phyloP scores from a whole-genome alignment of 1,140 invertebrate genomes.

The Harpegnathos saltator region DNA sequence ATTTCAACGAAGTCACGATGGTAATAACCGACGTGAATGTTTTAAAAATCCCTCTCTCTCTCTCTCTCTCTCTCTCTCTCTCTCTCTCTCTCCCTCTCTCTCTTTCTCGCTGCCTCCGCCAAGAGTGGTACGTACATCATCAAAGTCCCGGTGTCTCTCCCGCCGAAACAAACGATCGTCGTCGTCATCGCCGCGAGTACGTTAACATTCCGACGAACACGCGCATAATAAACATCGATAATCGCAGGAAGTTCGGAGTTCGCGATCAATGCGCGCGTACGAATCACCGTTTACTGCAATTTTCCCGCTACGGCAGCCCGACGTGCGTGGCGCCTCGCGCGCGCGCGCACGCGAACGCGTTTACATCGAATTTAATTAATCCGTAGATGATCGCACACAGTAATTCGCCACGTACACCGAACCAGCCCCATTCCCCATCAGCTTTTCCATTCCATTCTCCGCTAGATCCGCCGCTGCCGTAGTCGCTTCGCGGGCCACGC shows the following conservation, averaged over 20 bases:
- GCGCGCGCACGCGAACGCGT: too few relatives aligned
- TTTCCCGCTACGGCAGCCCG: conserved; percentile 11
- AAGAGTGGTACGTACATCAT: too few relatives aligned
- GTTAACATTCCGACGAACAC: conserved; percentile 27
- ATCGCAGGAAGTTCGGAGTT: conserved; percentile 52
- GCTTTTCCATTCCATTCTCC: conserved; percentile 59
- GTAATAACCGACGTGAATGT: background rate
- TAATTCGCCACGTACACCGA: conserved; percentile 69
- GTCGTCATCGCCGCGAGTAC: background rate
- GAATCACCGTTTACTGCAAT: conserved; percentile 53
- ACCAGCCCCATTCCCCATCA: conserved; percentile 48
- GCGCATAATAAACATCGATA: conserved; percentile 34
- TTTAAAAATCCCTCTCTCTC: background rate
- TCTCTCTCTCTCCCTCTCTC: background rate
- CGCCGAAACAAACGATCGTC: background rate
- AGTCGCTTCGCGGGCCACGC: conserved; percentile 24
- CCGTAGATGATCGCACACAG: conserved; percentile 74
- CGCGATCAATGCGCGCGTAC: conserved; percentile 43
- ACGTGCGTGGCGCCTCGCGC: conserved; percentile 56
- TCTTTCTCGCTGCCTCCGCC: background rate
- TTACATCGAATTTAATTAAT: conserved; percentile 82
- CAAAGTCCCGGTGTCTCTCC: background rate
- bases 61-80: background rate
- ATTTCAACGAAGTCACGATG: background rate
- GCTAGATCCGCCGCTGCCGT: conserved; percentile 10